phyloP scores from a whole-genome alignment of 2,888 invertebrate genomes.

The Shargacucullia verbasci region DNA sequence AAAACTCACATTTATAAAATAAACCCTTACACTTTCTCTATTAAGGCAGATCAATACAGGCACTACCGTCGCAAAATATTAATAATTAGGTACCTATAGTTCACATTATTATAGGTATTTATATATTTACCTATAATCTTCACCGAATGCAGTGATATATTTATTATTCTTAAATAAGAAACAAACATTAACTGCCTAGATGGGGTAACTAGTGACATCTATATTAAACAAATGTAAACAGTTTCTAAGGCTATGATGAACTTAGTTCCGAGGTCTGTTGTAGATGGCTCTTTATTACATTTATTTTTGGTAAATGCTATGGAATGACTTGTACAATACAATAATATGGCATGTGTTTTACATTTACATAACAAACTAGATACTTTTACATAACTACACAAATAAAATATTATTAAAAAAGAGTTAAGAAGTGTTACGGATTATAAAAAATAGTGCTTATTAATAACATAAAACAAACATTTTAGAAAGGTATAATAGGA shows the following conservation, averaged over 20 bases:
- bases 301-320: background rate
- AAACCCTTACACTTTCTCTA: background rate
- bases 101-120: too few species aligned
- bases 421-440: background rate
- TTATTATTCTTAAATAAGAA: too few species aligned
- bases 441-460: background rate
- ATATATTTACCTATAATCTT: too few species aligned
- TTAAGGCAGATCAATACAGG: slow-evolving; percentile 1
- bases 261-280: background rate
- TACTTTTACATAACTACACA: too few species aligned
- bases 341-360: background rate
- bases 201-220: slow-evolving; percentile 37
- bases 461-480: background rate
- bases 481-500: too few species aligned
- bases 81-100: background rate
- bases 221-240: background rate
- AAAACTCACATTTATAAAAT: slow-evolving; percentile 5
- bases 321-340: slow-evolving; percentile 2
- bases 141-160: too few species aligned
- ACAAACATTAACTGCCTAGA: background rate
- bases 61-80: slow-evolving; percentile 1
- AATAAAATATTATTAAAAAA: too few species aligned
- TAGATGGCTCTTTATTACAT: too few species aligned
- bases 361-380: background rate
- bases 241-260: background rate